Percentiles rank a stretch among this genome's conserved stretches.
These are phyloP conservation scores for Myotis pilosus DNA, from an alignment of 2,797 vertebrate genomes.

Conservation along the genomic window DNA sequence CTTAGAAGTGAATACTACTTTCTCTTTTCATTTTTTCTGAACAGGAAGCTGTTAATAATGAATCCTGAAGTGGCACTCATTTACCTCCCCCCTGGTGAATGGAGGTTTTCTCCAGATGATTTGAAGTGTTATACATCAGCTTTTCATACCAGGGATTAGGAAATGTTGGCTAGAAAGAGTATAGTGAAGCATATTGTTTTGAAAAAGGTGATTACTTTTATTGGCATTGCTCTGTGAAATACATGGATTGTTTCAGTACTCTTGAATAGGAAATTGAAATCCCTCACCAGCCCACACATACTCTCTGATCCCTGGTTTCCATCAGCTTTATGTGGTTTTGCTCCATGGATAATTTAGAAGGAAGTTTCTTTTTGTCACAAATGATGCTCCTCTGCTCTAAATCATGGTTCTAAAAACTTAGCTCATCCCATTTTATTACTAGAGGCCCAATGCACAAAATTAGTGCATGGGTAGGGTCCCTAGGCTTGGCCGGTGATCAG, in stretches of 20 bases:
- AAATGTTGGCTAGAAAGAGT: background rate
- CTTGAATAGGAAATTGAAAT: background rate
- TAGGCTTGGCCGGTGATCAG: too few relatives aligned
- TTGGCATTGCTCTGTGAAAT: background rate
- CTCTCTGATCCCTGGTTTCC: background rate
- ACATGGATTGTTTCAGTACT: background rate
- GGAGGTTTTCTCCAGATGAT: background rate
- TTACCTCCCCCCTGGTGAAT: constrained; percentile 3
- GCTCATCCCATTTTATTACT: background rate
- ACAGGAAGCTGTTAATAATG: constrained; percentile 53
- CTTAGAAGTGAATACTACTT: background rate
- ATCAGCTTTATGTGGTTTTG: background rate
- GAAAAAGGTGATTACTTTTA: background rate
- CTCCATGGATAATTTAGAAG: background rate
- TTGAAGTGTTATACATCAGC: background rate
- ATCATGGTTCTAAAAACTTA: background rate
- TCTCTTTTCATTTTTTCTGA: background rate
- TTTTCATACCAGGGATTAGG: constrained; percentile 3
- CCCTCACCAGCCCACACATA: background rate
- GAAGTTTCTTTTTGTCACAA: constrained; percentile 45
- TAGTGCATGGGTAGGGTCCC: too few relatives aligned
- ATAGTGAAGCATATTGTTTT: background rate
- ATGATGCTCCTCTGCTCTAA: background rate
- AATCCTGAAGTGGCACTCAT: constrained; percentile 13
- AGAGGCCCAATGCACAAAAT: background rate